Conservation (phyloP, 2,797 vertebrate genomes). For the Pterois miles region DNA sequence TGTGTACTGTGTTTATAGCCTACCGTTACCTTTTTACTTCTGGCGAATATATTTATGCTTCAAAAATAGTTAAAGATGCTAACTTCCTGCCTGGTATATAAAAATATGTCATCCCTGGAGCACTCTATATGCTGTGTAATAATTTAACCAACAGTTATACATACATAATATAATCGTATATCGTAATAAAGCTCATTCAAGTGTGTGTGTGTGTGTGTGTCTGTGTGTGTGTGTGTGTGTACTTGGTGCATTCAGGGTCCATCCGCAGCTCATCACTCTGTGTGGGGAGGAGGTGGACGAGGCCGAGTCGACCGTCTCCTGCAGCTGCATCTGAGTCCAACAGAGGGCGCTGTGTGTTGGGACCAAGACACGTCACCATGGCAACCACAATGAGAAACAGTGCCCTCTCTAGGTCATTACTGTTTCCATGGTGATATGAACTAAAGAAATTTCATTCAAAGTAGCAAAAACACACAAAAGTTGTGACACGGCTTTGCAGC, state of each 20-base stretch:
- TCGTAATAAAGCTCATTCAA: neutral
- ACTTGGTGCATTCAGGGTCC: slow-evolving; percentile 82
- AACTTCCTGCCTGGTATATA: too few relatives aligned
- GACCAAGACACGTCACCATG: neutral
- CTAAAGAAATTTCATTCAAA: neutral
- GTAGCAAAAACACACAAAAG: neutral
- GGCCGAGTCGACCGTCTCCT: slow-evolving; percentile 83
- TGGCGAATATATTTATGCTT: too few relatives aligned
- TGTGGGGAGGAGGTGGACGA: slow-evolving; percentile 89
- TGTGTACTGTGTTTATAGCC: too few relatives aligned
- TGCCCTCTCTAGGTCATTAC: neutral
- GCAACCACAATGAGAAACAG: slow-evolving; percentile 5
- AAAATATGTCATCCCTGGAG: too few relatives aligned
- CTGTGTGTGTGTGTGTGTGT: slow-evolving; percentile 21
- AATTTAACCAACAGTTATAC: neutral
- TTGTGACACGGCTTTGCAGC: neutral
- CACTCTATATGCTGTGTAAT: neutral
- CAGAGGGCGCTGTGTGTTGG: neutral
- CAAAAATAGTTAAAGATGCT: too few relatives aligned
- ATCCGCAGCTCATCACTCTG: slow-evolving; percentile 89
- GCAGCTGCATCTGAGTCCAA: slow-evolving; percentile 87
- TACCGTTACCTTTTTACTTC: too few relatives aligned
- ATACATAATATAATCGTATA: neutral
- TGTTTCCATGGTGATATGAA: neutral
- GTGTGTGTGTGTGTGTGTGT: neutral